Evolutionary conservation across 2,888 invertebrate species (phyloP), one percentile per base, ranked within the genome.

Genomic region (Diarsia rubi): DNA sequence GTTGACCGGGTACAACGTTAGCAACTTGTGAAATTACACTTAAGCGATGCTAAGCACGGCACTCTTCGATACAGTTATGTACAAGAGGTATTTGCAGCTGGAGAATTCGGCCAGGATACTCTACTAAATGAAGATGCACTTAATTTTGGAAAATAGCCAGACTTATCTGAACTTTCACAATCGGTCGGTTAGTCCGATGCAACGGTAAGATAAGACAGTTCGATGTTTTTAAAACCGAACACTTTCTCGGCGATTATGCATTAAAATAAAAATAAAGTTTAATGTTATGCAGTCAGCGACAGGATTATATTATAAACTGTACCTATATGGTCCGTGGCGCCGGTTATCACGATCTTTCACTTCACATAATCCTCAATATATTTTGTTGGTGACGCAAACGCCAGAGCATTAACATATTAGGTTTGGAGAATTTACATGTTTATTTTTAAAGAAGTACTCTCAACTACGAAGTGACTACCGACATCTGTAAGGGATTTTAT

Each of bases 11-110:
- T 21, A 44, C 69, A 44, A 24, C 83, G 63, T 54, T 66, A 57
- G 67, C 4, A 8, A 49, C 60, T 67, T 72, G 60, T 67, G 54
- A 68, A 67, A 65, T 54, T 37, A 65, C 45, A 63, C 59, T 63
- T 60, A 79, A 82, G 73, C 74, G 72, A 86, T 79, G 73, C 78
- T 65, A 76, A 81, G 79, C 82, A 81, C 81, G 81, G 79, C 70
- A 70, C 68, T 74, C 37, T 47, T 57, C 76, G 67, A 78, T 81
- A 88, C 86, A 82, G 88, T 88, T 86, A 86, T 73, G 75, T 84
- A 84, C 84, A 82, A 69, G 57, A 78, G 80, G 78, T 73, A 87
- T 81, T 77, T 73, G 73, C 77, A 62, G 62, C 68, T 31, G 42
- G 45, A 71, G 68, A 88, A 83, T 87, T 86, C 76, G 88, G 86